Evolutionary conservation across 2,888 invertebrate genomes (phyloP), one percentile per base, ranked within the genome.

Genomic region (Lissonota sp.): DNA sequence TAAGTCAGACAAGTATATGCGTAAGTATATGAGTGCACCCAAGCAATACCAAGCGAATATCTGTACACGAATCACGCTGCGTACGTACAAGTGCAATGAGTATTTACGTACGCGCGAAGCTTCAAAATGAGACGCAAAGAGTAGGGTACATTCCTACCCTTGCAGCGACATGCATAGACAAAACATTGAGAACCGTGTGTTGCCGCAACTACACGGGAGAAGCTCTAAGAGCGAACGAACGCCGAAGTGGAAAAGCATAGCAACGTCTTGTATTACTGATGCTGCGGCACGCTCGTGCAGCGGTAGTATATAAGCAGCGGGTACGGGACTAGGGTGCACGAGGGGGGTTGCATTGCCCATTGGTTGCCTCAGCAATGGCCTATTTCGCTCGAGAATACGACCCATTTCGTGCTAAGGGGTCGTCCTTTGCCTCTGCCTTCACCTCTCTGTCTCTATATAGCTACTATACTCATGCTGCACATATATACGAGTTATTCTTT

Each of bases 311-410:
- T 70, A 71, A 44, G 26, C n/a, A 58, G 58, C 39, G 46, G 42
- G 57, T 8, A 46, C 44, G 51, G 62, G 39, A 60, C 63, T 63
- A 72, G 42, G 76, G 64, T 67, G 77, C 60, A 71, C 64, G 73
- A 76, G 55, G 58, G 51, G 62, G 75, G 64, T 83, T 79, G 83
- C 89, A 90, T 89, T 88, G 87, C 88, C 89, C 88, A 89, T 90
- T 89, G 89, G 87, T 84, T 88, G 88, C 86, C 89, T 86, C 87
- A 87, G 89, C 87, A 88, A 90, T 90, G 88, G 90, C 88, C 90
- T 89, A 90, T 90, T 90, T 88, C 87, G 86, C 87, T 88, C 85
- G 86, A 89, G 90, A 88, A 88, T 88, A 90, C 89, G 89, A 90
- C 88, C 89, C 89, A 90, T 90, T 90, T 87, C 84, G 87, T 85